phyloP scores from a whole-genome alignment of 2,888 invertebrate species.

The Ormyrus labotus region DNA sequence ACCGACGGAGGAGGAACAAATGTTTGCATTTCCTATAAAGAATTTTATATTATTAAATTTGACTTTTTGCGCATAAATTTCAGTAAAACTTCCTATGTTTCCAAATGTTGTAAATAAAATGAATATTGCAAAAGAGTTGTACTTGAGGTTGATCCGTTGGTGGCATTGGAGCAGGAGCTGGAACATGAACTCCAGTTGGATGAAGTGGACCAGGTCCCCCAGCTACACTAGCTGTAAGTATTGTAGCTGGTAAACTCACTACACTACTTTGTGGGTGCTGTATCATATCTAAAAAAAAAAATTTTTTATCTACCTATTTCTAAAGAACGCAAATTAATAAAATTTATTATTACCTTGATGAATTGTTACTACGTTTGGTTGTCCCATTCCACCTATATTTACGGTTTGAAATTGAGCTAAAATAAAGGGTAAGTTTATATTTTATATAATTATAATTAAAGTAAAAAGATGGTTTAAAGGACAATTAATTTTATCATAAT shows the following conservation, averaged over 20 bases:
- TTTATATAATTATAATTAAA: slow-evolving; percentile 12
- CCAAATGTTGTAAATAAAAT: not conserved
- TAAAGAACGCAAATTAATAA: too few relatives aligned
- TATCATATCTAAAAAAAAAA: slow-evolving; percentile 68
- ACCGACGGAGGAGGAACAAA: slow-evolving; percentile 71
- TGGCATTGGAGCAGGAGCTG: slow-evolving; percentile 72
- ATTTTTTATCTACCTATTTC: not conserved
- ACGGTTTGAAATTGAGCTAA: slow-evolving; percentile 74
- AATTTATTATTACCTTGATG: slow-evolving; percentile 69
- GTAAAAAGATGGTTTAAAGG: not conserved
- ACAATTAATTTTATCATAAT: not conserved
- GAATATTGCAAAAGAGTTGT: not conserved
- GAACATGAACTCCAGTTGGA: slow-evolving; percentile 74
- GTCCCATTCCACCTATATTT: slow-evolving; percentile 73
- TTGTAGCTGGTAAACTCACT: slow-evolving; percentile 72
- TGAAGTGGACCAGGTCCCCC: slow-evolving; percentile 71
- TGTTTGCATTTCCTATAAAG: slow-evolving; percentile 70
- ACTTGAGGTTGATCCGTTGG: slow-evolving; percentile 73
- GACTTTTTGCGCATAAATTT: not conserved
- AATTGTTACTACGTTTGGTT: slow-evolving; percentile 74
- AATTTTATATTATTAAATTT: not conserved
- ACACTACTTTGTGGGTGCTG: slow-evolving; percentile 73
- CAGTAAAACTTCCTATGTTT: not conserved
- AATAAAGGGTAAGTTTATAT: slow-evolving; percentile 39
- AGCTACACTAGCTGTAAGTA: slow-evolving; percentile 72